Percentiles rank a stretch among this genome's conserved stretches.
Conservation (phyloP, 2,797 vertebrate genomes). For the Syngnathus acus region DNA sequence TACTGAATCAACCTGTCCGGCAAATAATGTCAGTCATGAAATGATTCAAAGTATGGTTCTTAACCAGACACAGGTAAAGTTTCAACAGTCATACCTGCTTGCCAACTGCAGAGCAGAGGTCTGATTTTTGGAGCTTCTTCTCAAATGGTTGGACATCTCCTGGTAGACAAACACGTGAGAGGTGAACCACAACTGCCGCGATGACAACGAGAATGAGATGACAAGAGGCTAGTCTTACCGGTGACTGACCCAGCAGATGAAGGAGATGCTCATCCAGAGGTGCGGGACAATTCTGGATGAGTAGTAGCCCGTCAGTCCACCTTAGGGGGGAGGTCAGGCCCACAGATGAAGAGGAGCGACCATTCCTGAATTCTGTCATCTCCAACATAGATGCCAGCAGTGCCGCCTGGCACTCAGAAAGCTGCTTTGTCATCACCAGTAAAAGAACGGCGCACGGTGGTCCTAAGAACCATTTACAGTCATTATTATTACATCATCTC, state of each 20-base stretch:
- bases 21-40: conserved; percentile 5
- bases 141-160: conserved; percentile 46
- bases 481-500: background rate
- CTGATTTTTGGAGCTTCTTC: conserved; percentile 48
- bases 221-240: conserved; percentile 11
- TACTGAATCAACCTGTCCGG: conserved; percentile 85
- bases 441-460: conserved; percentile 29
- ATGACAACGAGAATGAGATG: background rate
- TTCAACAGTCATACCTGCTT: conserved; percentile 62
- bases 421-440: conserved; percentile 50
- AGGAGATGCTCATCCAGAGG: conserved; percentile 63
- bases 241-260: conserved; percentile 43
- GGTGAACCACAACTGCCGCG: background rate
- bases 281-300: conserved; percentile 66
- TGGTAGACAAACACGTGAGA: background rate
- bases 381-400: conserved; percentile 75
- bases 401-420: conserved; percentile 64
- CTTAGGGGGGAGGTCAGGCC: conserved; percentile 42
- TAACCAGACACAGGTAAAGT: background rate
- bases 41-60: background rate
- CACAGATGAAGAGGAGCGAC: conserved; percentile 24
- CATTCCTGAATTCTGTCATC: conserved; percentile 64
- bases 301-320: conserved; percentile 69
- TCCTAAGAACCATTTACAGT: conserved; percentile 15
- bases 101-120: conserved; percentile 60